Evolutionary conservation across 2,888 invertebrate species (phyloP), one percentile per base, ranked within the genome.

Genomic region (Andrena hattorfiana): DNA sequence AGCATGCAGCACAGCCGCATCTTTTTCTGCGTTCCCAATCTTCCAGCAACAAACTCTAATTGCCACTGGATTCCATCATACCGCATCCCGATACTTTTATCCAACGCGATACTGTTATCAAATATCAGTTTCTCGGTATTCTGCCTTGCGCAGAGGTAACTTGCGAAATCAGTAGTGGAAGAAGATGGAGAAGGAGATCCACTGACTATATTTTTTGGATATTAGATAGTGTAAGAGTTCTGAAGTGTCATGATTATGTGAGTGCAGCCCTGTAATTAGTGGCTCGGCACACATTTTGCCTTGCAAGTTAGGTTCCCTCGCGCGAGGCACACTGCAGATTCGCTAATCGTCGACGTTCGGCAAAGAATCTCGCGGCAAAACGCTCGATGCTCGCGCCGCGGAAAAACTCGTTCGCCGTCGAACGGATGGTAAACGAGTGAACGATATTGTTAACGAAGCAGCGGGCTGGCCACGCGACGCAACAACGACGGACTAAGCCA

Each of bases 361-460:
- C 13, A 10, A 35, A 35, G 35, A 35, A 2, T 35, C 35, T 35
- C 10, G 7, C 35, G 48, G 48, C 54, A 23, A n/a, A 8, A 16
- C 23, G 4, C 6, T 23, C 32, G 54, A 23, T 20, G 7, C 20
- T 28, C 54, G 16, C 6, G 2, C 3, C 49, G 20, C 32, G 6
- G 23, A 49, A 42, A 51, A 69, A 20, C 49, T 67, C 42, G 30
- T 49, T 26, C 49, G 20, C 62, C 28, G n/a, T 6, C 23, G 51
- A 62, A 54, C 28, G 63, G 54, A 48, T 28, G 69, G 49, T 30
- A 30, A 69, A 49, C 49, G 23, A 7, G 49, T 5, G 20, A 51
- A 35, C 76, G 76, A 76, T 69, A 71, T 63, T 30, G 76, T 76
- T 76, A 76, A 76, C 76, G 62, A 76, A 54, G 71, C 63, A 48